Conservation (phyloP, 2,888 invertebrate genomes). For the Omphaloscelis lunosa region DNA sequence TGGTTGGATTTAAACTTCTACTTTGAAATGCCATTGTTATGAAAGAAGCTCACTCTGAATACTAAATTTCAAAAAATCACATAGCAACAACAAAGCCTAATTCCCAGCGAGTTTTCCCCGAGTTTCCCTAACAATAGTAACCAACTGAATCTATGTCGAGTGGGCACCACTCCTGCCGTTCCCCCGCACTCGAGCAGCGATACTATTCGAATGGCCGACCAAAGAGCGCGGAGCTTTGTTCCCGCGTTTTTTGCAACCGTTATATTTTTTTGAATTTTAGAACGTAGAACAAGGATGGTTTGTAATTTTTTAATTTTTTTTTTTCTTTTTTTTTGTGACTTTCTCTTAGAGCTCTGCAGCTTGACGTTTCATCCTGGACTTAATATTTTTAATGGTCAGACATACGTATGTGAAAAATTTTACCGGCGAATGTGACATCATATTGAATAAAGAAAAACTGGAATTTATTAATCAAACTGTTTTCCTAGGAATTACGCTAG, state of each 20-base stretch:
- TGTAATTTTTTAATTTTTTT: slow-evolving; percentile 4
- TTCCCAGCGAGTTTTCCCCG: slow-evolving; percentile 27
- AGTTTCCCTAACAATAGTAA: slow-evolving; percentile 57
- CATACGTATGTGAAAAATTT: too few relatives aligned
- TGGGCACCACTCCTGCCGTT: slow-evolving; percentile 70
- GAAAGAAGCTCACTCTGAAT: background rate
- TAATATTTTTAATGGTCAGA: background rate
- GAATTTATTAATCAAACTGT: too few relatives aligned
- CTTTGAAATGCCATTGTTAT: background rate
- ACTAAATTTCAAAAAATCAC: background rate
- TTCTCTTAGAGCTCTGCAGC: background rate
- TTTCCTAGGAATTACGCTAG: too few relatives aligned
- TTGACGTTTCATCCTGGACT: background rate
- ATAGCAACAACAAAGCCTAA: too few relatives aligned
- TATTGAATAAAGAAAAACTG: too few relatives aligned
- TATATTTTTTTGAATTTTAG: slow-evolving; percentile 58
- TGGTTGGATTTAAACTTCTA: background rate
- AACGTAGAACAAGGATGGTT: slow-evolving; percentile 26
- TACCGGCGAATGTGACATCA: too few relatives aligned
- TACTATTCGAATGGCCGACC: slow-evolving; percentile 76
- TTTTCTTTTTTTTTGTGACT: background rate
- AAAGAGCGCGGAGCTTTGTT: slow-evolving; percentile 73
- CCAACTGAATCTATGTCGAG: slow-evolving; percentile 77
- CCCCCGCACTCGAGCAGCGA: slow-evolving; percentile 68
- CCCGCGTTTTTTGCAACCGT: slow-evolving; percentile 64